Base-by-base conservation (phyloP, 1,140 invertebrate genomes). In the Argopecten irradians region DNA sequence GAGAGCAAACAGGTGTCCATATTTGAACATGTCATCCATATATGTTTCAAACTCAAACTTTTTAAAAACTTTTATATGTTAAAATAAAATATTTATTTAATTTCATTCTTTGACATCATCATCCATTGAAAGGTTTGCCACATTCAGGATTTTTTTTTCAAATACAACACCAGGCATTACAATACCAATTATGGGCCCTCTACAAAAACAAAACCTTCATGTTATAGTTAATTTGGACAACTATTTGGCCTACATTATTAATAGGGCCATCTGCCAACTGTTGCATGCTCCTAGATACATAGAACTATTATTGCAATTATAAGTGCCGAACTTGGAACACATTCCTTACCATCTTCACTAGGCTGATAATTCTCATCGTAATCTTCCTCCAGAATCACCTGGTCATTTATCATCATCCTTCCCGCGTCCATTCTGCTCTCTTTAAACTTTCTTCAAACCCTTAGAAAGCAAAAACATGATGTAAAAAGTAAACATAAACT, bases 351-450 rank as follows among this genome's bases (percentile, higher is more conserved):
- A 88, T 95, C 94, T 71, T 95, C 93, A 16, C 94, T 94, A 33
- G 95, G 95, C 85, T 95, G 90, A 92, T 95, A 95, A 88, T 94
- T 94, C 88, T 95, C 95, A 93, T 95, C 95, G 91, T 95, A 95
- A 87, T 95, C 94, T 91, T 95, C 95, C 90, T 96, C 95, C 11
- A 96, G 93, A 90, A 96, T 95, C 33, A 95, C 87, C 86, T 95
- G 95, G 82, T 94, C 93, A 90, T 95, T 95, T 32, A 95, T 94
- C 92, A 94, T 95, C 93, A 94, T 94, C 88, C 92, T 93, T 89
- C 34, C 33, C 55, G 89, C 33, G 35, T 91, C 86, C 36, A 83
- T 46, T 71, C 13, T n/a, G 22, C 8, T 71, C 14, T 3, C 22
- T 22, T 16, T 46, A 0, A 71, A 71, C 55, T 71, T 71, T 71